phyloP scores from a whole-genome alignment of 1,140 invertebrate genomes.

The Cyclina sinensis region DNA sequence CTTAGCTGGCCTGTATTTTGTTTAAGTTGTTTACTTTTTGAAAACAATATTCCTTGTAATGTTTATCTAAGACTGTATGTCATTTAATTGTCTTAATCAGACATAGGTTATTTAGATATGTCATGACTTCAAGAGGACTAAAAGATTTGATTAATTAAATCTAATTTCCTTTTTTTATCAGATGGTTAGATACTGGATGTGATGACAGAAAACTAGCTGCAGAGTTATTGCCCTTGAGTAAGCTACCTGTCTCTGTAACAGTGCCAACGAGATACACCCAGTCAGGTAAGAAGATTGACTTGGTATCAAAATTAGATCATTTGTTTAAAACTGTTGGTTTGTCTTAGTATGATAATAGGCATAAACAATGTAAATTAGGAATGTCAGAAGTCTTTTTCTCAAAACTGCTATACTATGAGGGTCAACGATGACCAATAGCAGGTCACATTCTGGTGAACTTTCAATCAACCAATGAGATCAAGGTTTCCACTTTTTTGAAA shows the following conservation, averaged over 20 bases:
- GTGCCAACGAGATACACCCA: constrained; percentile 51
- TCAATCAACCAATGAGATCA: too few species aligned
- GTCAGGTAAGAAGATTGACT: constrained; percentile 17
- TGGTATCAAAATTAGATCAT: too few species aligned
- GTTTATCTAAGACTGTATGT: background rate
- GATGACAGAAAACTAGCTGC: constrained; percentile 80
- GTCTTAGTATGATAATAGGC: too few species aligned
- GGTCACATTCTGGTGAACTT: too few species aligned
- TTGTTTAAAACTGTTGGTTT: too few species aligned
- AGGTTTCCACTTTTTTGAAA: too few species aligned
- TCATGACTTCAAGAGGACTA: background rate
- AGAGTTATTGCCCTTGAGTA: constrained; percentile 52
- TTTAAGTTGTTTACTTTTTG: background rate
- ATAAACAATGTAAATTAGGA: too few species aligned
- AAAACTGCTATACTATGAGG: background rate
- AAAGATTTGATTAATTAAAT: background rate
- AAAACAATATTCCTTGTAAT: background rate
- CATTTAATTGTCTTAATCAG: background rate
- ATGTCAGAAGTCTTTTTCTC: too few species aligned
- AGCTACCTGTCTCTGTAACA: background rate
- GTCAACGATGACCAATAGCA: background rate
- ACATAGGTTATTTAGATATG: background rate
- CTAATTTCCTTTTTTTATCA: background rate
- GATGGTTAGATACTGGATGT: constrained; percentile 83
- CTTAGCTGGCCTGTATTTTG: too few species aligned